These are phyloP conservation scores for Anastrepha ludens DNA, from an alignment of 1,140 invertebrate species.

Conservation along the genomic window DNA sequence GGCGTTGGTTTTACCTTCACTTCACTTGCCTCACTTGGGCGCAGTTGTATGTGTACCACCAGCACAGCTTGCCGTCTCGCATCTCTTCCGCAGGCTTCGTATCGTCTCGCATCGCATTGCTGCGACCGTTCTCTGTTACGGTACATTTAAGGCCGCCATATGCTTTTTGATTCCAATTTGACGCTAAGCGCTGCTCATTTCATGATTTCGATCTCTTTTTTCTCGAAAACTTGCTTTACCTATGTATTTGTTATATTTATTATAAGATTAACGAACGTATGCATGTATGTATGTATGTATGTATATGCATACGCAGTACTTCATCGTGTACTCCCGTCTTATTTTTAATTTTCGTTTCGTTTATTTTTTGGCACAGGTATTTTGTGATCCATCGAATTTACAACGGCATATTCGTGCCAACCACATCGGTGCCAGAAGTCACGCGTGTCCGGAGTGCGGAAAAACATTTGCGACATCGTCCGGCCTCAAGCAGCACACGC, in stretches of 20 bases:
- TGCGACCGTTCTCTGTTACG: constrained; percentile 48
- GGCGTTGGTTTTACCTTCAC: constrained; percentile 12
- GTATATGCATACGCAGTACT: neutral
- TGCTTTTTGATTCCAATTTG: constrained; percentile 33
- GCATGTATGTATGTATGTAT: neutral
- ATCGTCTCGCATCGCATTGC: constrained; percentile 3
- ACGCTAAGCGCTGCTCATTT: constrained; percentile 47
- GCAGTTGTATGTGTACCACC: constrained; percentile 17
- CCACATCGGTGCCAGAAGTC: constrained; percentile 93
- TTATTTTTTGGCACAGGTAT: constrained; percentile 79
- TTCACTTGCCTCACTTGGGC: constrained; percentile 11
- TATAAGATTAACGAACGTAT: neutral
- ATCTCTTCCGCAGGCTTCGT: neutral
- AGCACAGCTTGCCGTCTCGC: constrained; percentile 20
- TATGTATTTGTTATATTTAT: neutral
- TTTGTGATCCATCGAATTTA: constrained; percentile 96
- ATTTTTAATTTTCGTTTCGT: constrained; percentile 43
- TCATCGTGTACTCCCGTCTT: constrained; percentile 33
- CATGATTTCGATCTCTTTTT: constrained; percentile 42
- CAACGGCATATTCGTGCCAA: constrained; percentile 96
- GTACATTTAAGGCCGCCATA: constrained; percentile 49
- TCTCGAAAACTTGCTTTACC: neutral
- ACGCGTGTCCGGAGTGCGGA: constrained; percentile 97
- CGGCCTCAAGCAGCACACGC: constrained; percentile 98
- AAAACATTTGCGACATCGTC: constrained; percentile 98